A percentile compares a stretch with the other conserved stretches of the same genome.
Evolutionary conservation across 2,113 vertebrate species (phyloP).

Genomic region (Oenanthe melanoleuca): DNA sequence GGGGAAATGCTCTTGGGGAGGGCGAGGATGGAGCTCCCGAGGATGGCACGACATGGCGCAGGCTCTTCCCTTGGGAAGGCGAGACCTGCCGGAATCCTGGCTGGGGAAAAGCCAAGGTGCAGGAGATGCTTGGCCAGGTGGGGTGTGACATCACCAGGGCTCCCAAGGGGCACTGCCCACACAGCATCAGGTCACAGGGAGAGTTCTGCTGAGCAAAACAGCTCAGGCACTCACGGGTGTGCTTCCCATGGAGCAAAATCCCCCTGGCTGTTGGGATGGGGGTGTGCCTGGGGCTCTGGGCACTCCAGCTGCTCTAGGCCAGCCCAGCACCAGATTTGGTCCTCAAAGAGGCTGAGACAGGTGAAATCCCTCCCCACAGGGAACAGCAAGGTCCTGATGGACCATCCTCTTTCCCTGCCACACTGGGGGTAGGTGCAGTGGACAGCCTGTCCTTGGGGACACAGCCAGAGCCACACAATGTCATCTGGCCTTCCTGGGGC

Average conservation of each 20-base stretch:
- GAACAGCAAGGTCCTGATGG: background rate
- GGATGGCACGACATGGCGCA: background rate
- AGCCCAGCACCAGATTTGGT: background rate
- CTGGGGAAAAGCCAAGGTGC: background rate
- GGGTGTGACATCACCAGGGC: background rate
- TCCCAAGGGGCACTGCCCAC: fast-evolving
- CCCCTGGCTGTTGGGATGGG: fast-evolving
- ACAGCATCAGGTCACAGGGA: background rate
- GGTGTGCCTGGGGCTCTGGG: background rate
- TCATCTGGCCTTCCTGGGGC: conserved; percentile 13
- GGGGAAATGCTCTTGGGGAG: background rate
- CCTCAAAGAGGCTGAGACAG: background rate
- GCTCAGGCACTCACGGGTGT: fast-evolving
- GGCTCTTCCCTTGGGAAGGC: background rate
- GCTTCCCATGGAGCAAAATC: background rate
- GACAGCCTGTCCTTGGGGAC: background rate
- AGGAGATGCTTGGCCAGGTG: background rate
- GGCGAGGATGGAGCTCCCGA: background rate
- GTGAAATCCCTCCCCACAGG: background rate
- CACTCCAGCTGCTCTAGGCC: background rate
- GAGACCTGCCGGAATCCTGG: background rate
- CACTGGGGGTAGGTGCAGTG: background rate
- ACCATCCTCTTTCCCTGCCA: background rate
- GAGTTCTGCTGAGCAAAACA: background rate
- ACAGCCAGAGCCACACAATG: background rate